Evolutionary conservation across 2,113 vertebrate species (phyloP).

Genomic region (Leptosomus discolor): DNA sequence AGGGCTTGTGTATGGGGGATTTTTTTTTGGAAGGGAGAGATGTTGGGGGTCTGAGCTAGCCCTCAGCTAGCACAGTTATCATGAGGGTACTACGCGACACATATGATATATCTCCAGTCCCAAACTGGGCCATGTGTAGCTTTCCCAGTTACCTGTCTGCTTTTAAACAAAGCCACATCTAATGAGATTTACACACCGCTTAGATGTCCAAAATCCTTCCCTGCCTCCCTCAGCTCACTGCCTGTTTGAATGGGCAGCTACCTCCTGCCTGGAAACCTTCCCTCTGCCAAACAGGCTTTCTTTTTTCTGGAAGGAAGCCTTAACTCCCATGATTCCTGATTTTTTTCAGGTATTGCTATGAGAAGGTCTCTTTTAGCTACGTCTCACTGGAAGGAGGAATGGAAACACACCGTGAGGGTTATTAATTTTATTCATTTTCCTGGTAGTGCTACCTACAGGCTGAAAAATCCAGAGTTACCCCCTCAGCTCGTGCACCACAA

Average conservation of each 20-base stretch:
- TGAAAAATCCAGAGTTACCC: background rate
- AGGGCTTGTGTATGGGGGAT: accelerated
- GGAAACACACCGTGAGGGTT: background rate
- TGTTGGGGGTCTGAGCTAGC: background rate
- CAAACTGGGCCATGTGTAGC: background rate
- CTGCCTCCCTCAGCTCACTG: background rate
- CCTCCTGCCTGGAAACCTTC: background rate
- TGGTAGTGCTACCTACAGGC: background rate
- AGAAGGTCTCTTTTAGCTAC: background rate
- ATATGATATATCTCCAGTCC: background rate
- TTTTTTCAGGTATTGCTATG: background rate
- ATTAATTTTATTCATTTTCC: background rate
- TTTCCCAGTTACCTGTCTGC: background rate
- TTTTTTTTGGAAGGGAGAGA: too few species aligned
- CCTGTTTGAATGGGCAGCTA: background rate
- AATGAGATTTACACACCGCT: background rate
- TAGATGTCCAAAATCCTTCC: background rate
- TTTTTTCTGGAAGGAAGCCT: background rate
- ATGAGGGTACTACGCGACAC: background rate
- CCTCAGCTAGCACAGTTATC: background rate
- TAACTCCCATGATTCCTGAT: background rate
- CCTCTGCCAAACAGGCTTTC: background rate
- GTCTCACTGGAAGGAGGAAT: background rate
- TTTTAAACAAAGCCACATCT: background rate
- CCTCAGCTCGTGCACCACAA: accelerated